phyloP scores from a whole-genome alignment of 92 coral and sea anemone genomes.

The Anthopleura xanthogrammica region DNA sequence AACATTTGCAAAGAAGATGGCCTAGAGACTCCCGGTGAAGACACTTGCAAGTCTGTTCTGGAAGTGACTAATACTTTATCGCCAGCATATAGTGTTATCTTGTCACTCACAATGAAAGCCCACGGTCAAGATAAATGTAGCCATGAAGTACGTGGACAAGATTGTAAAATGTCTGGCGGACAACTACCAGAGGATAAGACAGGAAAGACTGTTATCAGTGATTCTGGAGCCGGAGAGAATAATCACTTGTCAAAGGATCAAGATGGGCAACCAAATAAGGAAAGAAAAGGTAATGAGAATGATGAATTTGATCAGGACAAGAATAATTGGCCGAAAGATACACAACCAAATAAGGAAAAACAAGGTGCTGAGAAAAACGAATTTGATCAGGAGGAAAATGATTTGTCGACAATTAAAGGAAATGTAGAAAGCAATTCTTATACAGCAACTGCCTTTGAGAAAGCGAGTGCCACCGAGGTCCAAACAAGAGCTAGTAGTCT shows the following conservation, averaged over 20 bases:
- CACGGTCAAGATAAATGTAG: neutral
- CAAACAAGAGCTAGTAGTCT: neutral
- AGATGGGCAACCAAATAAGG: neutral
- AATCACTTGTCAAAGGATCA: neutral
- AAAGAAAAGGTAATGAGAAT: neutral
- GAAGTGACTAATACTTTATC: neutral
- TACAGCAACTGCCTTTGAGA: neutral
- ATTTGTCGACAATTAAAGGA: neutral
- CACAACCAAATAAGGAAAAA: neutral
- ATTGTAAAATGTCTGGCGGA: neutral
- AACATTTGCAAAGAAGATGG: neutral
- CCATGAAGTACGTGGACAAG: neutral
- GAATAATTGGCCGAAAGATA: neutral
- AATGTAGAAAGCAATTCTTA: neutral
- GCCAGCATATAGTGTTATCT: neutral
- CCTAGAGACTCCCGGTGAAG: neutral
- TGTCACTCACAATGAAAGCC: neutral
- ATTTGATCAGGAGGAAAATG: neutral
- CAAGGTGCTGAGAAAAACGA: neutral
- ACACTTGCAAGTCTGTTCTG: neutral
- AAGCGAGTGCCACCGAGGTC: neutral
- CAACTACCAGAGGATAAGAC: neutral
- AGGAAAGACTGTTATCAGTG: neutral
- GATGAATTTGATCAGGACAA: constrained; percentile 1
- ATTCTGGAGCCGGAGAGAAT: neutral